These are phyloP conservation scores for Benthosema pterotum DNA, from an alignment of 2,797 vertebrate species.

Conservation along the genomic window DNA sequence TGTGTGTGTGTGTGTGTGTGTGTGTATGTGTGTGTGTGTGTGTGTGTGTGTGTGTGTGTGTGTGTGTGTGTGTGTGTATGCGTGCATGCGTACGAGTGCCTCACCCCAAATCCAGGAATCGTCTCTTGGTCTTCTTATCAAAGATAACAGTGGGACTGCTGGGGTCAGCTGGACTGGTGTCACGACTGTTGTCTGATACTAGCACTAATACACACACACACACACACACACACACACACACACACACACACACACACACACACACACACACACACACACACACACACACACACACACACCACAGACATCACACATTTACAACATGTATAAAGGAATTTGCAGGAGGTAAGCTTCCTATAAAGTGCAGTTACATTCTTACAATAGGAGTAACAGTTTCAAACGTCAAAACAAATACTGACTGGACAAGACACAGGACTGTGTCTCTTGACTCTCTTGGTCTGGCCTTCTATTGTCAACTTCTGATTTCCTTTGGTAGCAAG, in stretches of 20 bases:
- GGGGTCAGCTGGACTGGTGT: conserved; percentile 80
- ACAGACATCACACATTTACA: background rate
- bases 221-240: conserved; percentile 2
- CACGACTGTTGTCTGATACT: conserved; percentile 81
- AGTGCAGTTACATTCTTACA: no score
- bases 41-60: conserved; percentile 1
- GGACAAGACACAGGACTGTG: no score
- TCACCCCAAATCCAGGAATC: conserved; percentile 90
- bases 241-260: conserved; percentile 1
- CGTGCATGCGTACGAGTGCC: conserved; percentile 11
- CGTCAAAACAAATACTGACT: no score
- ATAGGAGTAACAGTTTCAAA: no score
- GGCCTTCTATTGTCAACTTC: no score
- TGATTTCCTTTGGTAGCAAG: no score
- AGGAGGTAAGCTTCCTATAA: no score
- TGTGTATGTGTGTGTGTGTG: background rate
- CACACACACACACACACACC: conserved; percentile 1
- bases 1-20: no score
- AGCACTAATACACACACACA: conserved; percentile 54
- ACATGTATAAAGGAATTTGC: no score
- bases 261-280: background rate
- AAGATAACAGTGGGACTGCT: conserved; percentile 83
- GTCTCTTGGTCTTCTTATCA: conserved; percentile 88
- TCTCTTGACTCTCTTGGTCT: no score
- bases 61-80: background rate